Base-by-base conservation (phyloP, 2,888 invertebrate genomes). In the Acleris emargana region DNA sequence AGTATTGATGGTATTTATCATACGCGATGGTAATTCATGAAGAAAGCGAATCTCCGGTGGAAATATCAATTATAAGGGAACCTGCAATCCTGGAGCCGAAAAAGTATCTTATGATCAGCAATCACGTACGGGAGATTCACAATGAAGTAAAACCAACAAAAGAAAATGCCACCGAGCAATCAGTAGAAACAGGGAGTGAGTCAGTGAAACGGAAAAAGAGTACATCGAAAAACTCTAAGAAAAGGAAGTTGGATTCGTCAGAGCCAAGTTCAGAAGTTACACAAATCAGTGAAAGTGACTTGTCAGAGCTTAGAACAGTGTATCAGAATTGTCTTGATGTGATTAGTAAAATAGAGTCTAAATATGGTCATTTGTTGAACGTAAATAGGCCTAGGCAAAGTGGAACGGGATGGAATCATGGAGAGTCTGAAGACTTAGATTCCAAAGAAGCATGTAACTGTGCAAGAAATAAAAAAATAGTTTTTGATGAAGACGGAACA, bases 401-500 rank as follows among this genome's bases (percentile, higher is more conserved):
- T 7, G 67, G 67, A 50, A 64, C 32, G 7, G 32, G 20, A 16
- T 68, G 68, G 38, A 5, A 50, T 16, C 69, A 47, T n/a, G 71
- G 6, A 2, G 17, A 45, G 7, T 45, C 70, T 67, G 53, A 51
- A 11, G 67, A 73, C 22, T 67, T 49, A 20, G 57, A 62, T 45
- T 32, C 58, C 50, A 73, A 76, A 32, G 64, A 69, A 9, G 74
- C 78, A 62, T 92, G 91, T 69, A 71, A 72, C 2, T 91, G 90
- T 72, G 70, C 69, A 59, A 66, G 72, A 1, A 88, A 86, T 45
- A 88, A 78, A 68, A 91, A 88, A 73, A 87, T 87, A 58, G 72
- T 89, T 7, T 92, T 88, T 79, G 86, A 87, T 71, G 91, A 92
- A 38, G 80, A 89, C 7, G 92, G 91, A 1, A 72, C 81, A 45